phyloP scores from a whole-genome alignment of 2,888 invertebrate species.

The Serripes groenlandicus region DNA sequence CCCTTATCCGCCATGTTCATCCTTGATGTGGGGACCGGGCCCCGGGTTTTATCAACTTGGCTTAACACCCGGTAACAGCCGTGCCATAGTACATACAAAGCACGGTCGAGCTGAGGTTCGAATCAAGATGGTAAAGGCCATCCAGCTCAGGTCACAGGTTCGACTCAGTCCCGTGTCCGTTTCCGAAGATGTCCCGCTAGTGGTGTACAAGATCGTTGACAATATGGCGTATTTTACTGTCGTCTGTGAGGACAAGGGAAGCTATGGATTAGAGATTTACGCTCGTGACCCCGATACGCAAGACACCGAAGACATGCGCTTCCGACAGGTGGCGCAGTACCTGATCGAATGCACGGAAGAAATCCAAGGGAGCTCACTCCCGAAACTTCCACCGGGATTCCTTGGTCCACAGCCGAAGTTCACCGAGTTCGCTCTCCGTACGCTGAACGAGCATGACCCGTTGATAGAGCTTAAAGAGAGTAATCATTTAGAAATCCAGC shows the following conservation, averaged over 20 bases:
- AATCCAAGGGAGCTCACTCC: slow-evolving; percentile 59
- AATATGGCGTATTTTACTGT: slow-evolving; percentile 66
- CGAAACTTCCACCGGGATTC: slow-evolving; percentile 71
- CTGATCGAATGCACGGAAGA: slow-evolving; percentile 71
- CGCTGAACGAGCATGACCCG: slow-evolving; percentile 73
- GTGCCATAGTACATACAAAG: slow-evolving; percentile 66
- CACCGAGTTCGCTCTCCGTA: slow-evolving; percentile 70
- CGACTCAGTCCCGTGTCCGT: slow-evolving; percentile 60
- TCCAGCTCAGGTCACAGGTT: slow-evolving; percentile 70
- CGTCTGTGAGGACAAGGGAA: slow-evolving; percentile 65
- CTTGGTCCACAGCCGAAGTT: slow-evolving; percentile 75
- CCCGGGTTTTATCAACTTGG: slow-evolving; percentile 73
- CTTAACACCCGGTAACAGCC: slow-evolving; percentile 62
- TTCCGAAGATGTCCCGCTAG: slow-evolving; percentile 64
- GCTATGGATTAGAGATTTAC: slow-evolving; percentile 74
- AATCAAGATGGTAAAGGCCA: slow-evolving; percentile 68
- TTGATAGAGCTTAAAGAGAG: slow-evolving; percentile 67
- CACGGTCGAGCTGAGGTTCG: slow-evolving; percentile 66
- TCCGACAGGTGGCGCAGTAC: slow-evolving; percentile 74
- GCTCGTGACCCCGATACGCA: slow-evolving; percentile 74
- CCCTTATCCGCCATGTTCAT: slow-evolving; percentile 74
- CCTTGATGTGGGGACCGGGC: slow-evolving; percentile 74
- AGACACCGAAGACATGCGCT: slow-evolving; percentile 72
- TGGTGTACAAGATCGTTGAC: slow-evolving; percentile 68
- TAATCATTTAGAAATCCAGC: slow-evolving; percentile 70